Evolutionary conservation across 2,888 invertebrate genomes (phyloP).

Genomic region (Lamellibrachia satsuma): DNA sequence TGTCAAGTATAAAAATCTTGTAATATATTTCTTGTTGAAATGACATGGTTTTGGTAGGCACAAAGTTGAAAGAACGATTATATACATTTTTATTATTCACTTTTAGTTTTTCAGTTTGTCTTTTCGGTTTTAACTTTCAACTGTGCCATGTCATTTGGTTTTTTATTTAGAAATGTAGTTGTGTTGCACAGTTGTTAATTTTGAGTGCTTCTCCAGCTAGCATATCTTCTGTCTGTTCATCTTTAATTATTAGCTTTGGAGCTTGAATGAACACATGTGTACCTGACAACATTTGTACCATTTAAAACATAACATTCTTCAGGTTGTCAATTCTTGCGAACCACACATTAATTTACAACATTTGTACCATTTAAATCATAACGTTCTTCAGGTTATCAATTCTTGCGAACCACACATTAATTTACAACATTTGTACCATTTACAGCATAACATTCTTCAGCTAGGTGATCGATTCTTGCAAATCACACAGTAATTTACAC

Average conservation of each 20-base stretch:
- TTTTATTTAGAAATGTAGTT: slow-evolving; percentile 14
- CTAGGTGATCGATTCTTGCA: not conserved
- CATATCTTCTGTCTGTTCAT: not conserved
- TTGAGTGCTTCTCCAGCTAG: not conserved
- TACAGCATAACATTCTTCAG: too few relatives aligned
- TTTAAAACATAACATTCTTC: too few relatives aligned
- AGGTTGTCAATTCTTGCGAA: too few relatives aligned
- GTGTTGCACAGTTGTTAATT: not conserved
- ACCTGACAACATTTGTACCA: too few relatives aligned
- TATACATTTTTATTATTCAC: not conserved
- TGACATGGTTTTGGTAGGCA: not conserved
- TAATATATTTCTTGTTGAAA: not conserved
- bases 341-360: too few relatives aligned
- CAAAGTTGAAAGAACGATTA: not conserved
- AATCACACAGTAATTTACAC: not conserved
- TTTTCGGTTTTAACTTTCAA: not conserved
- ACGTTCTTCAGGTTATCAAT: too few relatives aligned
- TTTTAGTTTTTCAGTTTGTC: not conserved
- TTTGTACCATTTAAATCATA: too few relatives aligned
- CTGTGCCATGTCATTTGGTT: not conserved
- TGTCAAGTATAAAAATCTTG: slow-evolving; percentile 22
- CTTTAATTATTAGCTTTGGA: too few relatives aligned
- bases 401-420: too few relatives aligned
- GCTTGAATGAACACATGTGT: too few relatives aligned
- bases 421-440: too few relatives aligned